Base-by-base conservation (phyloP, 2,888 invertebrate genomes). In the Oscheius myriophilus region DNA sequence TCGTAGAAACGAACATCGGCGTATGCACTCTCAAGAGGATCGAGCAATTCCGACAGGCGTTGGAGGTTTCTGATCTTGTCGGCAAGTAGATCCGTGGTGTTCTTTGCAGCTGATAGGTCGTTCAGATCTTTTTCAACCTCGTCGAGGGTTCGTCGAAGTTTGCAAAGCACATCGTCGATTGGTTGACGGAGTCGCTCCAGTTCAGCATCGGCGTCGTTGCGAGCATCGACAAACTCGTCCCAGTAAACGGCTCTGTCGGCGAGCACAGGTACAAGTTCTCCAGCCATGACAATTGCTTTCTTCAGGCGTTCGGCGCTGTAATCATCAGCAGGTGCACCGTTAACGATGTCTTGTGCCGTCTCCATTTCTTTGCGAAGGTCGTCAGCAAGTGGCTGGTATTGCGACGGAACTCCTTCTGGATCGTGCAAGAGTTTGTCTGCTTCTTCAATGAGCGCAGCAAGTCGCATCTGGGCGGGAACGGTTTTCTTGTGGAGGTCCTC, bases 1-100 rank as follows among this genome's bases (percentile, higher is more conserved):
- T 82, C 80, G 63, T 78, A 70, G 75, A 82, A 82, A 59, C 82
- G 79, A 23, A 81, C 80, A 59, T 81, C 80, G 18, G 78, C 74
- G 61, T 81, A 76, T 23, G 80, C 79, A 58, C 71, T 79, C 54
- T 77, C 82, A 41, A 81, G 75, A 58, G 81, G 81, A 62, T 81
- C 71, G 21, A 82, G 70, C 54, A 72, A 68, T 62, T 82, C 78
- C 33, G 78, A 78, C 41, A 81, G 72, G 33, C 71, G 69, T 69
- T 80, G 78, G 69, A 82, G 70, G 46, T 70, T 67, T 52, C 51
- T 52, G 42, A 72, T 72, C 46, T 69, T 73, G 42, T 63, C 71
- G 49, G 71, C 67, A 39, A 79, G 72, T 23, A 68, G 64, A 49
- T 67, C 58, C 39, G 75, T 46, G 14, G 72, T 69, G 53, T 70